phyloP scores from a whole-genome alignment of 2,797 vertebrate genomes.

The Sarcophilus harrisii region DNA sequence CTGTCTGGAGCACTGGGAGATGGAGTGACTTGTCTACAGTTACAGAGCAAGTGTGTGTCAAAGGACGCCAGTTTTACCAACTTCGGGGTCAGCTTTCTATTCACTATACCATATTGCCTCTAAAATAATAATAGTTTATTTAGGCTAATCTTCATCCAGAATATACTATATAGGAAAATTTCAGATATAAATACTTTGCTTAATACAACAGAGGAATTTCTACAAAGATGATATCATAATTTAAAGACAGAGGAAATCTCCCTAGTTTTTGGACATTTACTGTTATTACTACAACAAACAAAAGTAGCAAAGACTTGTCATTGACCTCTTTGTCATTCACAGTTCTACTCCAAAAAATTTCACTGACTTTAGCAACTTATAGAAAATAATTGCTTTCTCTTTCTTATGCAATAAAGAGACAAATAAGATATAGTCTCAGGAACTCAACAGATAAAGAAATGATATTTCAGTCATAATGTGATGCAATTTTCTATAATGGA shows the following conservation, averaged over 20 bases:
- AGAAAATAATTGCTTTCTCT: slow-evolving; percentile 66
- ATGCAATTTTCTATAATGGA: slow-evolving; percentile 41
- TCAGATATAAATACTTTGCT: slow-evolving; percentile 60
- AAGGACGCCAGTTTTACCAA: neutral
- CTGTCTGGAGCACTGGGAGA: neutral
- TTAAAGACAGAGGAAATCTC: slow-evolving; percentile 65
- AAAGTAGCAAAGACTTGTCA: slow-evolving; percentile 60
- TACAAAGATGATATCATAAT: slow-evolving; percentile 65
- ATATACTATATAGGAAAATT: slow-evolving; percentile 68
- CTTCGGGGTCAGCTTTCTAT: neutral
- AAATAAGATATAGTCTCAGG: slow-evolving; percentile 30
- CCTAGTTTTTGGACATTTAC: slow-evolving; percentile 58
- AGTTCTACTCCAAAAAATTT: slow-evolving; percentile 45
- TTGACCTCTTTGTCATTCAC: slow-evolving; percentile 59
- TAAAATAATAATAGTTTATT: slow-evolving; percentile 76
- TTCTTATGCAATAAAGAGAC: slow-evolving; percentile 42
- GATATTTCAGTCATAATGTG: slow-evolving; percentile 48
- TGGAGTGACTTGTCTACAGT: neutral
- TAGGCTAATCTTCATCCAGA: slow-evolving; percentile 70
- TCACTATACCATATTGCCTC: slow-evolving; percentile 2
- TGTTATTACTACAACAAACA: slow-evolving; percentile 33
- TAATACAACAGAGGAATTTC: slow-evolving; percentile 62
- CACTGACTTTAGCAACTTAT: slow-evolving; percentile 36
- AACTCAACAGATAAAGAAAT: slow-evolving; percentile 19
- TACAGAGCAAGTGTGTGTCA: neutral